Conservation (phyloP, 2,888 invertebrate species). For the Eupithecia exiguata region DNA sequence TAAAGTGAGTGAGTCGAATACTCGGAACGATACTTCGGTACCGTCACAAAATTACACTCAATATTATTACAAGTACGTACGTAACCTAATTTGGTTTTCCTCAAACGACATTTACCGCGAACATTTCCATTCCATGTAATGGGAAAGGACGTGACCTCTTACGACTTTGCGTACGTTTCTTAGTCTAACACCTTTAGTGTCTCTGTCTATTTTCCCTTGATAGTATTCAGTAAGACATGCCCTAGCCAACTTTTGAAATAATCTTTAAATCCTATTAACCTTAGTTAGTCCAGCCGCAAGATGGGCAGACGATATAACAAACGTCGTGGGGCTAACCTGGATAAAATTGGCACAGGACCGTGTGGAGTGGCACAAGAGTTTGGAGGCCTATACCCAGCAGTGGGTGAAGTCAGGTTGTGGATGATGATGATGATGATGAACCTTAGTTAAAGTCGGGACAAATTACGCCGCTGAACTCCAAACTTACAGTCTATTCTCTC, state of each 20-base stretch:
- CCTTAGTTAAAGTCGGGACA: background rate
- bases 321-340: too few species aligned
- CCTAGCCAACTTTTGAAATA: background rate
- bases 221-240: background rate
- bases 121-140: conserved; percentile 24
- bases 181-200: background rate
- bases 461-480: background rate
- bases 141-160: conserved; percentile 19
- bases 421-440: too few species aligned
- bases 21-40: background rate
- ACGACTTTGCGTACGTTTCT: conserved; percentile 25
- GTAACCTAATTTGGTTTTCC: conserved; percentile 35
- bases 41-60: conserved; percentile 20
- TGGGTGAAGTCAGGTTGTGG: too few species aligned
- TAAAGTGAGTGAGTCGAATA: conserved; percentile 7
- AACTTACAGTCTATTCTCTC: background rate
- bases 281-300: too few species aligned
- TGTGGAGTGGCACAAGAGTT: too few species aligned
- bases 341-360: too few species aligned
- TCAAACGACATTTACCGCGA: conserved; percentile 25
- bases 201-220: background rate
- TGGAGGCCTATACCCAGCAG: too few species aligned
- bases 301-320: too few species aligned
- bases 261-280: background rate
- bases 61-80: conserved; percentile 22